These are phyloP conservation scores for Sparus aurata DNA, from an alignment of 2,797 vertebrate genomes.

Conservation along the genomic window DNA sequence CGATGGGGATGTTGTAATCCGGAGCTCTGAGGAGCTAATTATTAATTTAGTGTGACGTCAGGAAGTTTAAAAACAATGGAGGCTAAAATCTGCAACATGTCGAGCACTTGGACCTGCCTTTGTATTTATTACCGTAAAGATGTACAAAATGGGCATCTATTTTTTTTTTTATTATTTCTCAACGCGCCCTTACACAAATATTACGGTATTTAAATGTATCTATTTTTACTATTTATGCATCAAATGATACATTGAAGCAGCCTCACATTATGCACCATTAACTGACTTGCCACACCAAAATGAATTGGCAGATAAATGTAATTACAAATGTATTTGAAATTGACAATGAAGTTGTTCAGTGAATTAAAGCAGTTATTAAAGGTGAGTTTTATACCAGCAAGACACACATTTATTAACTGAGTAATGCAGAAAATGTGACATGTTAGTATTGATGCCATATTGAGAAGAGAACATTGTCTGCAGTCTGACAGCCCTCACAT, in stretches of 20 bases:
- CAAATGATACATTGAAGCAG: neutral
- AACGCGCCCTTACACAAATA: too few relatives aligned
- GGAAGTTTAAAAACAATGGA: neutral
- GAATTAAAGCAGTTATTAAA: too few relatives aligned
- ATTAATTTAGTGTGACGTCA: too few relatives aligned
- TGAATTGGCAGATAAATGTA: neutral
- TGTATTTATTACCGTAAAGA: slow-evolving; percentile 32
- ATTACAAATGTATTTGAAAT: too few relatives aligned
- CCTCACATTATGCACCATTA: neutral
- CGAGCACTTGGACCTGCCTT: accelerated
- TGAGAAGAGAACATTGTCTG: neutral
- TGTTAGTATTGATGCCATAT: neutral
- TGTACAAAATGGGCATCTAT: neutral
- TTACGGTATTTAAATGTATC: neutral
- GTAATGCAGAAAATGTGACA: neutral
- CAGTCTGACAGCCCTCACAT: too few relatives aligned
- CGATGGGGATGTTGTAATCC: neutral
- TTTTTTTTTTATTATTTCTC: too few relatives aligned
- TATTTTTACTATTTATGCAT: too few relatives aligned
- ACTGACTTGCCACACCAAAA: neutral
- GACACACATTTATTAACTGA: neutral
- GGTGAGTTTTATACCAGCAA: too few relatives aligned
- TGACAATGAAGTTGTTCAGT: too few relatives aligned
- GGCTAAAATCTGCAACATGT: neutral
- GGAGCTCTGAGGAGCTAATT: neutral